Base-by-base conservation (phyloP, 2,888 invertebrate genomes). In the Caenorhabditis wallacei region DNA sequence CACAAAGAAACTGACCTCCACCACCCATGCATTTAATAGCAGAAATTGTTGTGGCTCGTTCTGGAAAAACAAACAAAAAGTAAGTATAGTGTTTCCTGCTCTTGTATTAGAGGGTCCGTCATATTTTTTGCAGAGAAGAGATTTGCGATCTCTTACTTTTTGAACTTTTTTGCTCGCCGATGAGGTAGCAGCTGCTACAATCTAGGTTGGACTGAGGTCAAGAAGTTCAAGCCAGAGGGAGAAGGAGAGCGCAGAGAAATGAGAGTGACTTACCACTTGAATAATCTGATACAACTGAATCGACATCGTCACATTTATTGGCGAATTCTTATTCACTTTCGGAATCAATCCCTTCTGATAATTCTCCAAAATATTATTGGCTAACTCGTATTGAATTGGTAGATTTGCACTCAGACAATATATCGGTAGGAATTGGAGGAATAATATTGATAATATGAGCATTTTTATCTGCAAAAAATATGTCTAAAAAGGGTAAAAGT, bases 11-110 rank as follows among this genome's bases (percentile, higher is more conserved):
- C 63, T 43, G 43, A 84, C 84, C 74, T 85, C 85, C 3, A 84
- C 82, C 16, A 84, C 79, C 85, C 85, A 85, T 61, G 85, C 78
- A 74, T 85, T 85, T 18, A 85, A 59, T 13, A 85, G 71, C 59
- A 85, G 70, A 63, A 79, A 85, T 57, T 85, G 85, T 70, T 84
- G 79, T 11, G 85, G 85, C 57, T 85, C 85, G 30, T 85, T 85
- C 83, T 83, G 64, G 18, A n/a, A n/a, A n/a, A n/a, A n/a, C n/a
- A 80, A 82, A 4, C 11, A 40, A 13, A 18, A 8, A 26, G 54
- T 22, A 40, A 35, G 30, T 40, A 1, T 18, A n/a, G 16, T 57
- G 57, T 2, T 30, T 8, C 5, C 1, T 8, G n/a, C 11, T 13
- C 16, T 18, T 54, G 13, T 57, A 18, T 26, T n/a, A 13, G 13